These are phyloP conservation scores for Orthosia gothica DNA, from an alignment of 2,888 invertebrate genomes.

Conservation along the genomic window DNA sequence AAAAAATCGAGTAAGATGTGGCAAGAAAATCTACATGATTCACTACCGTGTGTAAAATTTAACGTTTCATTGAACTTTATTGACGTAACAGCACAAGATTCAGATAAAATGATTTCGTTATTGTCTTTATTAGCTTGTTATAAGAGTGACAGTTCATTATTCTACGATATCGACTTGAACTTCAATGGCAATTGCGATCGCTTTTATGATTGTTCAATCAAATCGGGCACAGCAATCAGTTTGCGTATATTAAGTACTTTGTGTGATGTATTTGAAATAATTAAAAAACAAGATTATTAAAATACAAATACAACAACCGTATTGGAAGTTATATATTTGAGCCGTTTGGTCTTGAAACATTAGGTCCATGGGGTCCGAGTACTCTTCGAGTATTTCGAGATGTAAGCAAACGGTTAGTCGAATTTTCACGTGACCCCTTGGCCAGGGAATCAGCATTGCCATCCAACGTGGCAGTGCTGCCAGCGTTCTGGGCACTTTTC, in stretches of 20 bases:
- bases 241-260: slow-evolving; percentile 22
- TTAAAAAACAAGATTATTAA: no score
- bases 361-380: no score
- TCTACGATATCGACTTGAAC: slow-evolving; percentile 47
- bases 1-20: slow-evolving; percentile 37
- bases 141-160: slow-evolving; percentile 63
- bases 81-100: slow-evolving; percentile 37
- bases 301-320: no score
- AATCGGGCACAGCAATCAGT: slow-evolving; percentile 46
- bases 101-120: slow-evolving; percentile 53
- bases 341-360: no score
- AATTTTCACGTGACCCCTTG: no score
- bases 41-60: slow-evolving; percentile 32
- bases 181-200: slow-evolving; percentile 52
- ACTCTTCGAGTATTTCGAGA: no score
- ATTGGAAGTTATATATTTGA: no score
- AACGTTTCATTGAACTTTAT: slow-evolving; percentile 53
- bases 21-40: slow-evolving; percentile 30
- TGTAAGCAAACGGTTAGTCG: no score
- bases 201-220: slow-evolving; percentile 59
- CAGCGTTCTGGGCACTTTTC: no score
- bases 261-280: slow-evolving; percentile 11
- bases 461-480: no score
- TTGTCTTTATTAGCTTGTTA: slow-evolving; percentile 61
- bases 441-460: no score